These are phyloP conservation scores for Scolanthus callimorphus DNA, from an alignment of 92 coral and sea anemone genomes.

Conservation along the genomic window DNA sequence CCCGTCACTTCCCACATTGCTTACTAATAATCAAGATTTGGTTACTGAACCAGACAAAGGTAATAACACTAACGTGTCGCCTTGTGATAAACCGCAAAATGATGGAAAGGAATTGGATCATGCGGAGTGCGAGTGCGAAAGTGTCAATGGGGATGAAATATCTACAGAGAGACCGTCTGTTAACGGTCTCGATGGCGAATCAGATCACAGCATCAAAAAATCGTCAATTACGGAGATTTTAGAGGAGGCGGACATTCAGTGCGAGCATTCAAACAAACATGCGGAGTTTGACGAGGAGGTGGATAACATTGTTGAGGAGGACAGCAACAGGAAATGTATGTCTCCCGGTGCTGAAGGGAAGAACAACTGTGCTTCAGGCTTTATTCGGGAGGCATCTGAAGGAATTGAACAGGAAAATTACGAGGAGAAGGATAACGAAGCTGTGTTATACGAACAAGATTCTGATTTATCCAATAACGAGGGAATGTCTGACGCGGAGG, in stretches of 20 bases:
- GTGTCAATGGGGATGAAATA: no score
- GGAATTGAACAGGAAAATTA: no score
- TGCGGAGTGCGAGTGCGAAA: not conserved
- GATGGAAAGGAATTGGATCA: not conserved
- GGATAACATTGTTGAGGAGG: no score
- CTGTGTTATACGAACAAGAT: slow-evolving; percentile 30
- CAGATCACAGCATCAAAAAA: slow-evolving; percentile 93
- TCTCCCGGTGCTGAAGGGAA: no score
- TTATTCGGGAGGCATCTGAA: no score
- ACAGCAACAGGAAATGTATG: no score
- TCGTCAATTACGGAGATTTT: slow-evolving; percentile 56
- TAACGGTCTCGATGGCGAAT: slow-evolving; percentile 5
- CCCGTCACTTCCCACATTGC: not conserved
- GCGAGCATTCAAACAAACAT: slow-evolving; percentile 84
- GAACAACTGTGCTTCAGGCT: no score
- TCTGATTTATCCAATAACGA: slow-evolving; percentile 78
- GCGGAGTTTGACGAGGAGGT: no score
- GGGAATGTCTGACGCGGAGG: slow-evolving; percentile 90
- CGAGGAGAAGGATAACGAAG: slow-evolving; percentile 32
- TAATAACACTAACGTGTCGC: not conserved
- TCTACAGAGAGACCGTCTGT: not conserved
- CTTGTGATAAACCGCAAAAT: not conserved
- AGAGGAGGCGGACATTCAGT: slow-evolving; percentile 85
- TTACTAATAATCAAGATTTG: not conserved
- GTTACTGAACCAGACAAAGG: not conserved